Percentiles rank a stretch among this genome's conserved stretches.
phyloP scores from a whole-genome alignment of 2,113 vertebrate genomes.

The Cyrtonyx montezumae region DNA sequence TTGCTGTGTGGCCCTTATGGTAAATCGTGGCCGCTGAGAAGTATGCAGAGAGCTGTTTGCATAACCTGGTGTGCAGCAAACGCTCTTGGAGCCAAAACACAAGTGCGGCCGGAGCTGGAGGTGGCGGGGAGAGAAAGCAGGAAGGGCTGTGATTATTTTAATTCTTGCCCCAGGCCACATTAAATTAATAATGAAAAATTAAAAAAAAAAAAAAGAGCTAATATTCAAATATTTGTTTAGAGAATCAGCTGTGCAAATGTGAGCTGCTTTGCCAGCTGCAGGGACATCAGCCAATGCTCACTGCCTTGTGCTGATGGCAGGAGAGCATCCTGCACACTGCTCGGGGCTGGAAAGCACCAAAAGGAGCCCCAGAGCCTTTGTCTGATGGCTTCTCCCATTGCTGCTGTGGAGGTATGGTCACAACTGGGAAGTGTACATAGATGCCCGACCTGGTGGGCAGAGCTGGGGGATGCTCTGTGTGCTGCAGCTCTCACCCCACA shows the following conservation, averaged over 20 bases:
- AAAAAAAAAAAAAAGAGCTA: not conserved
- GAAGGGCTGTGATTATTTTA: slow-evolving; percentile 62
- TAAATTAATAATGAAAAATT: slow-evolving; percentile 10
- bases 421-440: not conserved
- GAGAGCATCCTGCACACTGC: not conserved
- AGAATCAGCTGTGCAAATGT: slow-evolving; percentile 36
- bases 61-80: slow-evolving; percentile 49
- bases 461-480: not conserved
- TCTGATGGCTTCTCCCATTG: not conserved
- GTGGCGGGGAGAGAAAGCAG: not conserved
- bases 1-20: slow-evolving; percentile 61
- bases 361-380: not conserved
- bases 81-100: not conserved
- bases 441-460: not conserved
- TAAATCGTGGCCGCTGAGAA: slow-evolving; percentile 30
- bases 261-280: slow-evolving; percentile 22
- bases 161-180: slow-evolving; percentile 51
- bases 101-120: slow-evolving; percentile 3
- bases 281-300: not conserved
- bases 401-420: not conserved
- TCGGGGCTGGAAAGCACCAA: not conserved
- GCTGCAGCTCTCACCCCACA: rapidly evolving
- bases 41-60: slow-evolving; percentile 51
- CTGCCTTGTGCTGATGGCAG: not conserved
- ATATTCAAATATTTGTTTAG: slow-evolving; percentile 56